Evolutionary conservation across 2,888 invertebrate species (phyloP).

Genomic region (Chelonus formosanus): DNA sequence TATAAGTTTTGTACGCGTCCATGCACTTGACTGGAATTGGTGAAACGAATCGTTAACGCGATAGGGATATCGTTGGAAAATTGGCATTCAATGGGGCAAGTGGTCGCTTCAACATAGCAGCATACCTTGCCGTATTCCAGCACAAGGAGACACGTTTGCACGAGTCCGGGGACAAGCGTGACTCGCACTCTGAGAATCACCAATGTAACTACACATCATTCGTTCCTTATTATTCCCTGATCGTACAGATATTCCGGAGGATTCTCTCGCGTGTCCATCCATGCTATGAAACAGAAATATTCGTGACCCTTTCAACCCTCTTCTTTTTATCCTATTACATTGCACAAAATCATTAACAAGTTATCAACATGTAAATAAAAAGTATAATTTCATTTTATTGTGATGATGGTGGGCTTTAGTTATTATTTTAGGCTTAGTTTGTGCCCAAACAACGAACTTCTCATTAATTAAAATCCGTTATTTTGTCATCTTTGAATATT

Average conservation of each 20-base stretch:
- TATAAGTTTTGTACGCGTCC: neutral
- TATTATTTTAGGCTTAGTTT: too few relatives aligned
- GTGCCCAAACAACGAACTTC: too few relatives aligned
- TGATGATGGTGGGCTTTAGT: too few relatives aligned
- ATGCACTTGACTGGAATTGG: neutral
- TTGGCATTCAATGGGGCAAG: constrained; percentile 23
- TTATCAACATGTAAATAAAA: too few relatives aligned
- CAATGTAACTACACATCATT: neutral
- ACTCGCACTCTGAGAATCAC: constrained; percentile 19
- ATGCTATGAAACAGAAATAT: neutral
- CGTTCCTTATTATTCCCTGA: constrained; percentile 19
- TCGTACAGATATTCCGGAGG: constrained; percentile 20
- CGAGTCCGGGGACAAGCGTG: constrained; percentile 32
- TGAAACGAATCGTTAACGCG: constrained; percentile 1
- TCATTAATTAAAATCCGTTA: too few relatives aligned
- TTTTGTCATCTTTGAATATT: too few relatives aligned
- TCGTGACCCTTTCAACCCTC: neutral
- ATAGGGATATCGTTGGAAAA: constrained; percentile 14
- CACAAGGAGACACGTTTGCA: constrained; percentile 28
- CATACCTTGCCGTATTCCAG: constrained; percentile 22
- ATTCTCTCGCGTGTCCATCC: constrained; percentile 6
- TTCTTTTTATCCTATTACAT: neutral
- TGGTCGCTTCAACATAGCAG: neutral
- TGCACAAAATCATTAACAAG: too few relatives aligned
- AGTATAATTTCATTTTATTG: too few relatives aligned